Conservation (phyloP, 2,888 invertebrate genomes). For the Drosophila recens region DNA sequence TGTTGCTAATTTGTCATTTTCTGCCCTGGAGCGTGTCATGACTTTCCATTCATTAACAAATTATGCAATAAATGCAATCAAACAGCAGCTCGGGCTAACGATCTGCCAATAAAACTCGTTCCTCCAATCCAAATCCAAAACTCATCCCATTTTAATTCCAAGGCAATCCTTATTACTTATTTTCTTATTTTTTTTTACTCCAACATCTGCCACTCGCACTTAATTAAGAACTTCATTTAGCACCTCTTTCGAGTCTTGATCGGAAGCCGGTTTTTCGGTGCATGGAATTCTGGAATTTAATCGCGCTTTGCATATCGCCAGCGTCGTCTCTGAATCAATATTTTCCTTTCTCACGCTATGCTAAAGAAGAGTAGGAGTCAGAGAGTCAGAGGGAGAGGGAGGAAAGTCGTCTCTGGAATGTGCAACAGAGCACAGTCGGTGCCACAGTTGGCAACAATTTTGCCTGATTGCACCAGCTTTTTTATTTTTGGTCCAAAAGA, state of each 20-base stretch:
- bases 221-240: constrained; percentile 81
- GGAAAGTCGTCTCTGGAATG: constrained; percentile 63
- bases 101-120: constrained; percentile 72
- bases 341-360: constrained; percentile 80
- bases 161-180: constrained; percentile 31
- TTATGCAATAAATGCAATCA: constrained; percentile 76
- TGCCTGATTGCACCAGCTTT: constrained; percentile 68
- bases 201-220: constrained; percentile 72
- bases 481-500: constrained; percentile 27
- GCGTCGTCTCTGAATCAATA: constrained; percentile 71
- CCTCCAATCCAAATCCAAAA: constrained; percentile 4
- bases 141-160: constrained; percentile 46
- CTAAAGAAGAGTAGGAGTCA: constrained; percentile 41
- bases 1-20: constrained; percentile 70
- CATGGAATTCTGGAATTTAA: constrained; percentile 70
- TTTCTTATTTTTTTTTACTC: constrained; percentile 13
- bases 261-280: constrained; percentile 57
- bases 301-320: constrained; percentile 79
- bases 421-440: constrained; percentile 46
- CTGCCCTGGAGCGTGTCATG: constrained; percentile 64
- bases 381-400: constrained; percentile 20
- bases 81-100: constrained; percentile 64
- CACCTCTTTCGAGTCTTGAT: constrained; percentile 65
- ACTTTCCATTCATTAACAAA: constrained; percentile 68
- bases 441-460: constrained; percentile 77